phyloP scores from a whole-genome alignment of 2,113 vertebrate species.

The Zapus hudsonius region DNA sequence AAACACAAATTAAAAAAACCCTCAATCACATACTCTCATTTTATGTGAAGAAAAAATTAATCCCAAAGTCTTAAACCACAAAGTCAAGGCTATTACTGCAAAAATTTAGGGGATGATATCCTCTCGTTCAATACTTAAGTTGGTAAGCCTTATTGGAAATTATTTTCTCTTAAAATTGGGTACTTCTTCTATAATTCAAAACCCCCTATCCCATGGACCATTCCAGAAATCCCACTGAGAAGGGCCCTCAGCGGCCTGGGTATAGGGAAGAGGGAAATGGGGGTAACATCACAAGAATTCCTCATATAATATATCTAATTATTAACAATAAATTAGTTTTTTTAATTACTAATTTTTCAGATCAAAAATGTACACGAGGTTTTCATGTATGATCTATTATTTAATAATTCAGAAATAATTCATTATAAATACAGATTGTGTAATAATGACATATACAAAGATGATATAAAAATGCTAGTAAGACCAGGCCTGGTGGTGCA shows the following conservation, averaged over 20 bases:
- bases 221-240: too few species aligned
- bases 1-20: background rate
- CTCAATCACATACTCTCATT: background rate
- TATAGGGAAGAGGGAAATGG: too few species aligned
- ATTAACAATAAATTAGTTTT: too few species aligned
- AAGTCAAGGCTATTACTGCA: background rate
- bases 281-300: too few species aligned
- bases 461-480: constrained; percentile 3
- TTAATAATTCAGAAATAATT: background rate
- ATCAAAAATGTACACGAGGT: background rate
- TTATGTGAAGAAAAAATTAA: background rate
- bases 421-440: background rate
- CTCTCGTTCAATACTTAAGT: background rate
- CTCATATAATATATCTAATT: too few species aligned
- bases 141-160: background rate
- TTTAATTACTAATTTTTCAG: background rate
- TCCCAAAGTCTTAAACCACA: background rate
- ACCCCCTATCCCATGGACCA: too few species aligned
- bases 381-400: background rate
- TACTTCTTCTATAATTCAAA: too few species aligned
- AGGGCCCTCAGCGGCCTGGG: too few species aligned
- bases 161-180: background rate
- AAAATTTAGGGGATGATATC: background rate
- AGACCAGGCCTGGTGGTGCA: too few species aligned
- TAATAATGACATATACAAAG: background rate